These are phyloP conservation scores for Chrysolina americana DNA, from an alignment of 2,888 invertebrate species.

Conservation along the genomic window DNA sequence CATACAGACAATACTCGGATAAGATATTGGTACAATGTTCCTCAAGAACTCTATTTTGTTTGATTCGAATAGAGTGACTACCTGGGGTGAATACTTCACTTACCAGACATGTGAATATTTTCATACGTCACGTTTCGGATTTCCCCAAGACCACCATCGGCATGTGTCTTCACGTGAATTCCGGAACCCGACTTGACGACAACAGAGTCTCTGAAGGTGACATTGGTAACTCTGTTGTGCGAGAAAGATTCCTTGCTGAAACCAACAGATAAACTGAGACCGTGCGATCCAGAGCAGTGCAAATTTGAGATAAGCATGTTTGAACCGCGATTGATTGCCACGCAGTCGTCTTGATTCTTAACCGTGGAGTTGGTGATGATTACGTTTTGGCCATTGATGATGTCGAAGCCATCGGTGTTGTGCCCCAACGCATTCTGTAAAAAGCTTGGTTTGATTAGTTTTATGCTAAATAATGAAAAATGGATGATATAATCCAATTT, in stretches of 20 bases:
- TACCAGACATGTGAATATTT: conserved; percentile 48
- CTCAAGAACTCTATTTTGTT: no score
- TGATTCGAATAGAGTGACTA: no score
- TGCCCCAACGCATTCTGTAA: conserved; percentile 40
- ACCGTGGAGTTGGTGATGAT: conserved; percentile 48
- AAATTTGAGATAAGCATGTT: conserved; percentile 45
- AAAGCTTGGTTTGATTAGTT: neutral
- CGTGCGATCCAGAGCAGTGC: conserved; percentile 52
- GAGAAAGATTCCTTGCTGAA: conserved; percentile 38
- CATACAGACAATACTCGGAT: no score
- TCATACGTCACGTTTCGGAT: conserved; percentile 46
- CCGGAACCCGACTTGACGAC: conserved; percentile 43
- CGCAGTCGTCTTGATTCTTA: conserved; percentile 54
- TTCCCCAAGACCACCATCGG: conserved; percentile 45
- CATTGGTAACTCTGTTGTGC: conserved; percentile 42
- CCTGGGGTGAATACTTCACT: no score
- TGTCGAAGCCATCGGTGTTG: conserved; percentile 54
- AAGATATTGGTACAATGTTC: no score
- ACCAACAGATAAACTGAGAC: conserved; percentile 51
- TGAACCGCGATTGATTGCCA: conserved; percentile 49
- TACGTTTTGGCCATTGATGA: conserved; percentile 42
- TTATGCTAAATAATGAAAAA: neutral
- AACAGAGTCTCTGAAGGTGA: conserved; percentile 40
- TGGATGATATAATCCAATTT: no score
- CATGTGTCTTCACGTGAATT: conserved; percentile 52